Evolutionary conservation across 2,797 vertebrate genomes (phyloP).

Genomic region (Schizothorax lantsangensis): DNA sequence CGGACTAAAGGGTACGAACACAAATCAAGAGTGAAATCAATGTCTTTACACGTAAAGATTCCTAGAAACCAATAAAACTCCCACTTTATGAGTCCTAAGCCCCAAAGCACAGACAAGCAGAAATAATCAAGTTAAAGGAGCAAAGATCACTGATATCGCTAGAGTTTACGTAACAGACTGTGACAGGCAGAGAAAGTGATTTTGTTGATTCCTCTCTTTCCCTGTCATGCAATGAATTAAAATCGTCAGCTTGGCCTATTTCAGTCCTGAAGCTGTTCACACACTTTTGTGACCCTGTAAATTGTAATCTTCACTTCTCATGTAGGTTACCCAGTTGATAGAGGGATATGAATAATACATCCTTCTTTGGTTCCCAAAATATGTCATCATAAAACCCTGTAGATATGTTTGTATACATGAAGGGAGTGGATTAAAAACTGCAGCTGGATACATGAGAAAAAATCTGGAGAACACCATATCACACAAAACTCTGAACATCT

Average conservation of each 20-base stretch:
- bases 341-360: neutral
- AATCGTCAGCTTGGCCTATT: slow-evolving; percentile 17
- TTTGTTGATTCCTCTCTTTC: slow-evolving; percentile 26
- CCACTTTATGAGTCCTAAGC: neutral
- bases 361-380: slow-evolving; percentile 1
- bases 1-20: neutral
- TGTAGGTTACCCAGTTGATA: slow-evolving; percentile 8
- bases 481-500: neutral
- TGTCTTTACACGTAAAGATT: slow-evolving; percentile 7
- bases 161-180: slow-evolving; percentile 21
- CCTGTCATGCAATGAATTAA: slow-evolving; percentile 18
- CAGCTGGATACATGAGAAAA: neutral
- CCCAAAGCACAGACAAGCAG: slow-evolving; percentile 10
- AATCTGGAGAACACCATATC: neutral
- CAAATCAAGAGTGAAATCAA: slow-evolving; percentile 18
- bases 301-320: neutral
- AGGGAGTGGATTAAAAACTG: neutral
- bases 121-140: slow-evolving; percentile 39
- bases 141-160: slow-evolving; percentile 32
- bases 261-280: neutral
- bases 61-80: slow-evolving; percentile 19
- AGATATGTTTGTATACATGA: slow-evolving; percentile 13
- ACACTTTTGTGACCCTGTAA: neutral
- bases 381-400: neutral
- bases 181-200: slow-evolving; percentile 20